Percentiles rank a stretch among this genome's conserved stretches.
These are phyloP conservation scores for Emmelina monodactyla DNA, from an alignment of 2,888 invertebrate species.

Conservation along the genomic window DNA sequence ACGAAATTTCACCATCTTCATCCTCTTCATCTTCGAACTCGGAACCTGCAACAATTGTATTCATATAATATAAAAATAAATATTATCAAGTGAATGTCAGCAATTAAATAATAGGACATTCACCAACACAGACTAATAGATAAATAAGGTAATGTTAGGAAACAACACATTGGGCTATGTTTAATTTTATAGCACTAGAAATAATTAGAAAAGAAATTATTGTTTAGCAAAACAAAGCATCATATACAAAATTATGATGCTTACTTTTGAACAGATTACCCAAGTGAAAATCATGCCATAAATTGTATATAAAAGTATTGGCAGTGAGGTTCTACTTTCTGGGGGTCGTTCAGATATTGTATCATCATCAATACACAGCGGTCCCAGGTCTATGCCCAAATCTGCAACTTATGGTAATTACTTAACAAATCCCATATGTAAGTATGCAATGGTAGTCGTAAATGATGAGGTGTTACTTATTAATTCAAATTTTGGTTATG, in stretches of 20 bases:
- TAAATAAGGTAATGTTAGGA: too few relatives aligned
- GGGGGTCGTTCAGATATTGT: conserved; percentile 29
- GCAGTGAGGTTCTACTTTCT: conserved; percentile 41
- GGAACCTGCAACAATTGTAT: conserved; percentile 55
- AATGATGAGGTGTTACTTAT: too few relatives aligned
- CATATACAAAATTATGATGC: conserved; percentile 35
- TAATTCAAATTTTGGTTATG: too few relatives aligned
- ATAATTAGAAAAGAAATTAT: too few relatives aligned
- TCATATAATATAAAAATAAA: too few relatives aligned
- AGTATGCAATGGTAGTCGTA: too few relatives aligned
- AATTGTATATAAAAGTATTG: conserved; percentile 55
- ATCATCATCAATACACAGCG: conserved; percentile 46
- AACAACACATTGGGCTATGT: conserved; percentile 3
- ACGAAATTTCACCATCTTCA: conserved; percentile 72
- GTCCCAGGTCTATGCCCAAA: conserved; percentile 52
- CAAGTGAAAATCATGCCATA: conserved; percentile 61
- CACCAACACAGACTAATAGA: too few relatives aligned
- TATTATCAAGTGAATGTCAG: too few relatives aligned
- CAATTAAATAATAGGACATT: too few relatives aligned
- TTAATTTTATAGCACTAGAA: too few relatives aligned
- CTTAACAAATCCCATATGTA: too few relatives aligned
- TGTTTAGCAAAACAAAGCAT: conserved; percentile 16
- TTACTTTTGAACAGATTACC: conserved; percentile 57
- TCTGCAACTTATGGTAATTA: too few relatives aligned
- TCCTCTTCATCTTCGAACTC: conserved; percentile 68